Conservation (phyloP, 2,888 invertebrate genomes). For the Papilio protenor region DNA sequence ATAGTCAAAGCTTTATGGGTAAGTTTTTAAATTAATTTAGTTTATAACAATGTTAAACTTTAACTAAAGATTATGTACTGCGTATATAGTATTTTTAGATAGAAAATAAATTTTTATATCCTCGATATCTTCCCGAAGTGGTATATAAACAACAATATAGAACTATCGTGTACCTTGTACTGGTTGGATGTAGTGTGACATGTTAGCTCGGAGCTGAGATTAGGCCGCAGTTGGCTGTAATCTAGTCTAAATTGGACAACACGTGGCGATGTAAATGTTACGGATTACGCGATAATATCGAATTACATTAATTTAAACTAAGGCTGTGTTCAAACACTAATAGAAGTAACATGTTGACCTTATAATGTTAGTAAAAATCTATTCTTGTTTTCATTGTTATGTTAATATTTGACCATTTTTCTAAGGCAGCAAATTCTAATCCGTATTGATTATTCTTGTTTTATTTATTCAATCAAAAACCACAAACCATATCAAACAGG, state of each 20-base stretch:
- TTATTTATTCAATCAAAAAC: constrained; percentile 29
- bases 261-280: constrained; percentile 25
- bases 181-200: not conserved
- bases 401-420: not conserved
- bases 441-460: not conserved
- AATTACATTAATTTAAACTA: constrained; percentile 23
- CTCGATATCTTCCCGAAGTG: not conserved
- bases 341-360: not conserved
- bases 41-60: not conserved
- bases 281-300: not conserved
- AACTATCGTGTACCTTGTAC: not conserved
- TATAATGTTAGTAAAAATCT: not conserved
- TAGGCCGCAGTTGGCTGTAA: not conserved
- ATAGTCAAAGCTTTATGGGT: not conserved
- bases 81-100: too few relatives aligned
- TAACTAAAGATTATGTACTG: not conserved
- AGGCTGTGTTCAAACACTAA: not conserved
- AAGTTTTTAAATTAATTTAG: not conserved
- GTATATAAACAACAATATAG: not conserved
- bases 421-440: not conserved
- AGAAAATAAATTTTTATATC: too few relatives aligned
- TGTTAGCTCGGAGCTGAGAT: not conserved
- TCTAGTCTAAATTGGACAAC: constrained; percentile 23
- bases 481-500: constrained; percentile 5
- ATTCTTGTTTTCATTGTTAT: not conserved